A percentile compares a stretch with the other conserved stretches of the same genome.
phyloP scores from a whole-genome alignment of 2,113 vertebrate genomes.

The Neoarius graeffei region DNA sequence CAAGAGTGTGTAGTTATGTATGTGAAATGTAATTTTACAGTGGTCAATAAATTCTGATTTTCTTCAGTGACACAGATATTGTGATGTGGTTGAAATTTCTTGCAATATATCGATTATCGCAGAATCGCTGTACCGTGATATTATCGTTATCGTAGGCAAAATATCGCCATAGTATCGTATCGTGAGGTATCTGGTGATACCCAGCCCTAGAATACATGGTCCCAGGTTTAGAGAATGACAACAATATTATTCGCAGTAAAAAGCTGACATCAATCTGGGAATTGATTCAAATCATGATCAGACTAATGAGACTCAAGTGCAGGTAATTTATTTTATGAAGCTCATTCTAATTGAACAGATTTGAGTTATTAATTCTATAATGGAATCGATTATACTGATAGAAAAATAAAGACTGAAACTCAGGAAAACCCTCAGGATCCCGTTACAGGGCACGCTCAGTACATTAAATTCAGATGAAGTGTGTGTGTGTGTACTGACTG shows the following conservation, averaged over 20 bases:
- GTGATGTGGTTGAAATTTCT: too few species aligned
- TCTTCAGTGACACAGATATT: too few species aligned
- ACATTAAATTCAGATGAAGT: not conserved
- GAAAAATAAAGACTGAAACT: not conserved
- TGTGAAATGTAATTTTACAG: too few species aligned
- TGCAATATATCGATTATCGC: too few species aligned
- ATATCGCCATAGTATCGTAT: too few species aligned
- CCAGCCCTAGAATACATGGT: too few species aligned
- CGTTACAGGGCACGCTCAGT: not conserved
- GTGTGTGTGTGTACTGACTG: slow-evolving; percentile 79
- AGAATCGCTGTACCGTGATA: too few species aligned
- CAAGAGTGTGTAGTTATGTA: too few species aligned
- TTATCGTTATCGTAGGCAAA: too few species aligned
- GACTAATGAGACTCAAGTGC: not conserved
- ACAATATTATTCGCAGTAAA: not conserved
- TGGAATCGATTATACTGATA: not conserved
- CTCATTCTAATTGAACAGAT: too few species aligned
- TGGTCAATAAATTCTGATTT: too few species aligned
- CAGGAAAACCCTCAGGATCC: not conserved
- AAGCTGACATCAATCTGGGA: not conserved
- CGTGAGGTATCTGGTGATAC: too few species aligned
- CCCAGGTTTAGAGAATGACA: not conserved
- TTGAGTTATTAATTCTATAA: not conserved
- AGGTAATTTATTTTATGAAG: not conserved
- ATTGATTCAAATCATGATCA: not conserved